Base-by-base conservation (phyloP, 1,140 invertebrate genomes). In the Pomacea maculata region DNA sequence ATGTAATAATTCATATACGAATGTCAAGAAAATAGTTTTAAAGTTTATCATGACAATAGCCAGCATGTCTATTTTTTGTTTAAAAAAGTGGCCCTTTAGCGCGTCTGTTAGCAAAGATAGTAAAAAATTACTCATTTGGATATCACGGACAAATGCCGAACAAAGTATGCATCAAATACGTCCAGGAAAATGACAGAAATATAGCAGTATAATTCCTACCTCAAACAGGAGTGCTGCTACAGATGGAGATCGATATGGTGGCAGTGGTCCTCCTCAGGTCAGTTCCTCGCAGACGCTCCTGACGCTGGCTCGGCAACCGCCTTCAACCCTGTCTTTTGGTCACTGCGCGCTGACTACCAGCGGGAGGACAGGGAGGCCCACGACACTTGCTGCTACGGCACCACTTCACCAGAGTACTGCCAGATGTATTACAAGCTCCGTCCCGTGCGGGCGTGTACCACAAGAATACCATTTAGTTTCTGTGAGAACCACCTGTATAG, bases 371-470 rank as follows among this genome's bases (percentile, higher is more conserved):
- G 67, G 21, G 11, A 70, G 67, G 67, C 14, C 11, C 67, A 70
- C 67, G 67, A 70, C 14, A 21, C 29, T 34, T 70, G 67, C 67
- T 70, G 67, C 10, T 21, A 17, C 21, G 1, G 1, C 1, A 11
- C 14, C 67, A 45, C 25, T 45, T 21, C 25, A 11, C 29, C 73
- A 57, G 55, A 70, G 25, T 67, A 70, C 55, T 82, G 81, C 79
- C 8, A 71, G 11, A 45, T 77, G 34, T 82, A 82, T 55, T 79
- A 76, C 54, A 11, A 29, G 2, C 76, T 82, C 19, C 15, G 81
- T 45, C 81, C 81, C 25, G 71, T 21, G 1, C 72, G 77, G 52
- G 17, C 29, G 6, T 82, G 81, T 75, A 74, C 73, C 77, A 72
- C 34, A 17, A 79, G 21, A 21, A 19, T 67, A 57, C 25, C 54